Evolutionary conservation across 2,113 vertebrate species (phyloP), one percentile per base, ranked within the genome.

Genomic region (Dromaius novaehollandiae): DNA sequence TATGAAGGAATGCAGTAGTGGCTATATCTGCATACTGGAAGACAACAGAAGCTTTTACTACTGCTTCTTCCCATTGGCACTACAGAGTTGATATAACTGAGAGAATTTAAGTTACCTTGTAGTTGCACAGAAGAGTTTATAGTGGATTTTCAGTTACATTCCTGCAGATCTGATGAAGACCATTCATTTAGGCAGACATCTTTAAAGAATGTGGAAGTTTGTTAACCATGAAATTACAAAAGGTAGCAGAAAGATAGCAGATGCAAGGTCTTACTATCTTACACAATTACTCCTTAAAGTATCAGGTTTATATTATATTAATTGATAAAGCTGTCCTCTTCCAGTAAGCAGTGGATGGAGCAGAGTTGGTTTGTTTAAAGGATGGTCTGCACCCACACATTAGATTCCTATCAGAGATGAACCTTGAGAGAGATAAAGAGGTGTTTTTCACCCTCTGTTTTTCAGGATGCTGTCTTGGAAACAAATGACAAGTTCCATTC

Each of bases 381-480:
- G 14, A 14, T 61, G 7, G 3, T 38, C 87, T 85, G 7, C 7
- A 7, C 17, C 84, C 15, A 2, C 19, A 5, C 36, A 6, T 50
- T 4, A 0, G 26, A 38, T 63, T 71, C 4, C 12, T 51, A 0
- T 58, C 6, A 15, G 40, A 78, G 40, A 15, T n/a, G 4, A 19
- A 38, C 20, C 40, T 42, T 63, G 28, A 66, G 32, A 77, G 20
- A 46, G 6, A 16, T 7, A 28, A 36, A 60, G 34, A 66, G 13
- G 10, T 75, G 20, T 4, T 19, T 30, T 30, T 32, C 25, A 4
- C 25, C 6, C 1, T 68, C 25, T 5, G 0, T n/a, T 69, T 76
- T 89, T 68, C 7, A 28, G 55, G 9, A 19, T 71, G 22, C 28
- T 64, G 11, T 48, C 11, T 63, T 84, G 9, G 9, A 78, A 18